A percentile compares a stretch with the other conserved stretches of the same genome.
phyloP scores from a whole-genome alignment of 2,888 invertebrate species.

The Cerastis leucographa region DNA sequence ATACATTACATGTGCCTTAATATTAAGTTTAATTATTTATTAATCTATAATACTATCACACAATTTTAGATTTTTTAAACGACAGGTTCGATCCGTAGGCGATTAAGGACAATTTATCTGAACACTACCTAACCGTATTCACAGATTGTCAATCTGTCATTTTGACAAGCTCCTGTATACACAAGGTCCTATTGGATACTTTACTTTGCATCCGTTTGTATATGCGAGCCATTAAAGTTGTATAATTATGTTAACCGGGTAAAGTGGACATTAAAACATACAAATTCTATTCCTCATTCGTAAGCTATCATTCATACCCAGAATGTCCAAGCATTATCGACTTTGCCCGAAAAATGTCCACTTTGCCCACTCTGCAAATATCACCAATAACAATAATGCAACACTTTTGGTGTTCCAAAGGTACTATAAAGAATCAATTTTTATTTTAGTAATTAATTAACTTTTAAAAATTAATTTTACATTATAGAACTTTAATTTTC shows the following conservation, averaged over 20 bases:
- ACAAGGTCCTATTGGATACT: background rate
- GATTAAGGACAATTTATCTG: slow-evolving; percentile 22
- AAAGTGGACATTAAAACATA: slow-evolving; percentile 24
- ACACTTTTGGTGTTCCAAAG: slow-evolving; percentile 27
- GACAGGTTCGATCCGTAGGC: slow-evolving; percentile 41
- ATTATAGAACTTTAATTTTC: slow-evolving; percentile 32
- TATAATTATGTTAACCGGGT: slow-evolving; percentile 5
- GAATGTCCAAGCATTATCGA: slow-evolving; percentile 16
- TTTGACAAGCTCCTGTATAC: slow-evolving; percentile 10
- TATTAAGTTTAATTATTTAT: slow-evolving; percentile 57
- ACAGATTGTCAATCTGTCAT: slow-evolving; percentile 50
- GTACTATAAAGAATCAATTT: slow-evolving; percentile 39
- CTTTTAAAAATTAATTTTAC: slow-evolving; percentile 44
- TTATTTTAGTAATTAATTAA: slow-evolving; percentile 32
- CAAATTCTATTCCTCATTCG: slow-evolving; percentile 6
- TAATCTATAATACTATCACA: slow-evolving; percentile 81
- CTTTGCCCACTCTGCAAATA: slow-evolving; percentile 11
- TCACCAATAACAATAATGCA: slow-evolving; percentile 16
- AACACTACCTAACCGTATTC: slow-evolving; percentile 48
- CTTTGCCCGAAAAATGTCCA: slow-evolving; percentile 16
- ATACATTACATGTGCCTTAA: slow-evolving; percentile 70
- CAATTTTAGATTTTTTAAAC: slow-evolving; percentile 67
- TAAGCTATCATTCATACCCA: slow-evolving; percentile 7
- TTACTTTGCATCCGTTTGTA: background rate
- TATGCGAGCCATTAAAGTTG: slow-evolving; percentile 4